These are phyloP conservation scores for Pyrocoelia pectoralis DNA, from an alignment of 2,888 invertebrate genomes.

Conservation along the genomic window DNA sequence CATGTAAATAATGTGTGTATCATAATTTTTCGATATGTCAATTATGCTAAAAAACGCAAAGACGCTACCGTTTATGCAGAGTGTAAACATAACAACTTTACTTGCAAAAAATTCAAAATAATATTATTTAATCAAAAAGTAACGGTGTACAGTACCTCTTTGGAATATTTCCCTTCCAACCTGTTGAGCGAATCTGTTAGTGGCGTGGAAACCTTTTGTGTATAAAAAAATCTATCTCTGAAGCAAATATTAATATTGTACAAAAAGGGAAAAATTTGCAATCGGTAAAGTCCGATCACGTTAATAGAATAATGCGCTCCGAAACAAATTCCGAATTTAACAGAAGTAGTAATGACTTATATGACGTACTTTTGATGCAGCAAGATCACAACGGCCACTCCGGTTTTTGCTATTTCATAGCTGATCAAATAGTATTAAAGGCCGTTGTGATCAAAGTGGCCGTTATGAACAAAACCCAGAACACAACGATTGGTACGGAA, in stretches of 20 bases:
- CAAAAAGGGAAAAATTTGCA: constrained; percentile 18
- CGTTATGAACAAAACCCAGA: too few relatives aligned
- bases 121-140: not conserved
- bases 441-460: too few relatives aligned
- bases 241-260: not conserved
- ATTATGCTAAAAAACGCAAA: too few relatives aligned
- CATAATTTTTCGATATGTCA: not conserved
- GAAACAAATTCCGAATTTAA: constrained; percentile 13
- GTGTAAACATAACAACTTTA: not conserved
- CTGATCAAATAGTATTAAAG: too few relatives aligned
- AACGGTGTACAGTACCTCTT: not conserved
- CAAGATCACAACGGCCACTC: constrained; percentile 33
- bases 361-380: constrained; percentile 24
- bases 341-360: not conserved
- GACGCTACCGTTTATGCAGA: not conserved
- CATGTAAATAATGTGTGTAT: too few relatives aligned
- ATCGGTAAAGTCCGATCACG: constrained; percentile 32
- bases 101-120: not conserved
- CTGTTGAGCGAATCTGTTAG: not conserved
- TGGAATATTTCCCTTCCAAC: not conserved
- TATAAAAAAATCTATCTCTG: not conserved
- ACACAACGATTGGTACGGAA: too few relatives aligned
- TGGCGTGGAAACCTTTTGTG: not conserved
- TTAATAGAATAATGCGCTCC: constrained; percentile 33
- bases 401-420: constrained; percentile 24